These are phyloP conservation scores for Reticulitermes lucifugus DNA, from an alignment of 2,888 invertebrate genomes.

Conservation along the genomic window DNA sequence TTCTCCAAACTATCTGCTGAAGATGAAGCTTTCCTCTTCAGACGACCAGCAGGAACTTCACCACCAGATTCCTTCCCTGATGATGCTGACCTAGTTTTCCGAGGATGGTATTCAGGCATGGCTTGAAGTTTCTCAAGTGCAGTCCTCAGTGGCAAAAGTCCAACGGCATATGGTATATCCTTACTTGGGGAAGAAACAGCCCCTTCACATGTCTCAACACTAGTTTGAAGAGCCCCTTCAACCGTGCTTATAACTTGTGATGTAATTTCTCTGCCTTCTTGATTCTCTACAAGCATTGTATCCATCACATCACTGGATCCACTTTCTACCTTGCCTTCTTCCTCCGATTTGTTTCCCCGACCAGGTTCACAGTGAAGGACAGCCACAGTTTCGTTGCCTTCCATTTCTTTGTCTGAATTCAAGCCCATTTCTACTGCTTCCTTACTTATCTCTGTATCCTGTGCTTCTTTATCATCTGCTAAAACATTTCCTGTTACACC, in stretches of 20 bases:
- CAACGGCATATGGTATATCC: conserved; percentile 64
- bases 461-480: background rate
- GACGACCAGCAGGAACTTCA: conserved; percentile 35
- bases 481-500: background rate
- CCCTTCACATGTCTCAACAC: background rate
- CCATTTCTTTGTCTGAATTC: background rate
- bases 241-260: background rate
- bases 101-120: conserved; percentile 63
- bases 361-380: no score
- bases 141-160: conserved; percentile 62
- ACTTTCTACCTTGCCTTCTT: background rate
- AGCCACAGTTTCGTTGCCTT: background rate
- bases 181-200: conserved; percentile 58
- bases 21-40: conserved; percentile 44
- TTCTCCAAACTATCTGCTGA: conserved; percentile 34
- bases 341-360: no score
- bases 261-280: background rate
- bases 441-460: background rate
- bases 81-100: conserved; percentile 62
- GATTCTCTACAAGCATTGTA: background rate
- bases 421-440: background rate
- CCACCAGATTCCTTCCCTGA: conserved; percentile 53
- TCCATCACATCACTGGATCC: background rate
- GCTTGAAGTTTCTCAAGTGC: conserved; percentile 63
- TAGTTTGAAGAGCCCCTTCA: background rate